Base-by-base conservation (phyloP, 1,140 invertebrate genomes). In the Achroia grisella region DNA sequence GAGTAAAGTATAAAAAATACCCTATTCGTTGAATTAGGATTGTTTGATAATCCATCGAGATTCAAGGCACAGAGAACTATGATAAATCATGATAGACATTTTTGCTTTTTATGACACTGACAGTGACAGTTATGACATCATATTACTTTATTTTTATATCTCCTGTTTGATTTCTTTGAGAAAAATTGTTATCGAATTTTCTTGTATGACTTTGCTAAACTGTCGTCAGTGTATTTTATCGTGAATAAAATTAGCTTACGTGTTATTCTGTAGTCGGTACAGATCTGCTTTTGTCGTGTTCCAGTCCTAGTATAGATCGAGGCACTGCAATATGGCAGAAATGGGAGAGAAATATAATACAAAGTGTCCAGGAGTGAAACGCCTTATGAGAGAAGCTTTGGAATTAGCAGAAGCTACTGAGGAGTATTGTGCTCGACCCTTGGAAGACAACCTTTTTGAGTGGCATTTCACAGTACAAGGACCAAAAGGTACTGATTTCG, bases 381-480 rank as follows among this genome's bases (percentile, higher is more conserved):
- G 97, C 44, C 86, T 99, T 53, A 96, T 98, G 94, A 88, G 93
- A 68, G 97, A 99, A 86, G 96, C 97, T 0, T 87, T 91, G 56
- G 97, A 99, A 79, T 77, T 97, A 34, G 89, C 90, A 27, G 90
- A 94, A 49, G 90, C 96, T 10, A 97, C 95, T 10, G 94, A 97
- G 68, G 94, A 98, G 74, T 98, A 97, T 79, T 93, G 88, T 86
- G 97, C 96, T 12, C 91, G 92, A 62, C 97, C 97, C 14, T 78
- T 98, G 10, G 96, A 98, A 77, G 96, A 98, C 66, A 98, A 98
- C 87, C 82, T 99, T 15, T 99, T 98, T 87, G 97, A 99, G 78
- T 98, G 97, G 97, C 97, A 99, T 86, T 99, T 98, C 79, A 98
- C 97, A 0, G 92, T 98, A 6, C 88, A 93, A 70, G 97, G 97